Evolutionary conservation across 2,888 invertebrate species (phyloP).

Genomic region (Rhopalosiphum nymphaeae): DNA sequence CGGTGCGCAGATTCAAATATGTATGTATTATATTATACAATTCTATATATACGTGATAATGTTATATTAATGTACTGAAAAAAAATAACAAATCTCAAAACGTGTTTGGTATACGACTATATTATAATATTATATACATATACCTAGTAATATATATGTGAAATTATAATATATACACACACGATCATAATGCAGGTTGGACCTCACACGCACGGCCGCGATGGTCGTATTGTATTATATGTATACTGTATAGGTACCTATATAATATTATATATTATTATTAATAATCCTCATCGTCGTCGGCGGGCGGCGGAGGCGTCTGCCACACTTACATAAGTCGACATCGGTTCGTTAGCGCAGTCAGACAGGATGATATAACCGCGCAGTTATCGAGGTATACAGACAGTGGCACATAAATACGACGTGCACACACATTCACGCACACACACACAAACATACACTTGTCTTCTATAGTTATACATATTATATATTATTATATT

Average conservation of each 20-base stretch:
- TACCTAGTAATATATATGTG: not conserved
- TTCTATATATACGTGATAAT: not conserved
- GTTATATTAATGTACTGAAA: not conserved
- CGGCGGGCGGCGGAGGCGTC: slow-evolving; percentile 15
- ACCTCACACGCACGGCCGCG: slow-evolving; percentile 41
- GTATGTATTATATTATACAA: not conserved
- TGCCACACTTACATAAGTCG: slow-evolving; percentile 1
- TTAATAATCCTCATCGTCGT: slow-evolving; percentile 10
- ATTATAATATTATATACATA: not conserved
- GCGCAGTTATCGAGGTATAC: not conserved
- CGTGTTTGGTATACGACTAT: not conserved
- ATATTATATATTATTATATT: not conserved
- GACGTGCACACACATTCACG: not conserved
- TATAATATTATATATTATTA: not conserved
- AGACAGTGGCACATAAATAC: not conserved
- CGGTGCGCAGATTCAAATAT: not conserved
- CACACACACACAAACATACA: not conserved
- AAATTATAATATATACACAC: not conserved
- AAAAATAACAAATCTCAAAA: not conserved
- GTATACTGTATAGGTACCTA: not conserved
- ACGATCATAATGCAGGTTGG: not conserved
- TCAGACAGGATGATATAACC: not conserved
- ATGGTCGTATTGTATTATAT: not conserved
- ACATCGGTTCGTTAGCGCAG: slow-evolving; percentile 23
- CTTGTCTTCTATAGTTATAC: not conserved